Conservation (phyloP, 2,888 invertebrate species). For the Sminthurides aquaticus region DNA sequence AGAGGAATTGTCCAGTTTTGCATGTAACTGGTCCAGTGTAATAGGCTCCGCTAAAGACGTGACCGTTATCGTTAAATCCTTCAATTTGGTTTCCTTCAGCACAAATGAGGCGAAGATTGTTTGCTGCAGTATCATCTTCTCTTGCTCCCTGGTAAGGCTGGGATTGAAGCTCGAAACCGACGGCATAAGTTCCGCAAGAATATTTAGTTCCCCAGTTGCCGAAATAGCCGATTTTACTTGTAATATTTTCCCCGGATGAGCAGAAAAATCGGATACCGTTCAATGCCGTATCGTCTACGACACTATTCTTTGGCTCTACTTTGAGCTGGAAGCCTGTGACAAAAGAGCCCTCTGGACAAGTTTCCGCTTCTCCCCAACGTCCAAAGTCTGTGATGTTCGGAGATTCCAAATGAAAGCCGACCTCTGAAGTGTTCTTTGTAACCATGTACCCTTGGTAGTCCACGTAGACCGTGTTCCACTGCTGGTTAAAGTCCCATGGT, state of each 20-base stretch:
- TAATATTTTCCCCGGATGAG: slow-evolving; percentile 13
- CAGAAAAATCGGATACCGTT: slow-evolving; percentile 32
- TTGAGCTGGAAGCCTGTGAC: slow-evolving; percentile 32
- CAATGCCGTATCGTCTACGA: slow-evolving; percentile 31
- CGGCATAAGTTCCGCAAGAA: slow-evolving; percentile 21
- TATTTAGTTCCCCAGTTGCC: slow-evolving; percentile 13
- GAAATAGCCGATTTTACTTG: slow-evolving; percentile 18
- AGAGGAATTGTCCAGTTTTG: slow-evolving; percentile 23
- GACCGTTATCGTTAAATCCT: slow-evolving; percentile 27
- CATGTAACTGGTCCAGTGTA: slow-evolving; percentile 28
- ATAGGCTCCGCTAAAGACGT: slow-evolving; percentile 15
- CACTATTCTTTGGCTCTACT: slow-evolving; percentile 22
- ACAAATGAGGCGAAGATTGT: slow-evolving; percentile 27
- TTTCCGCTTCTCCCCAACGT: slow-evolving; percentile 15
- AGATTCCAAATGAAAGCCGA: slow-evolving; percentile 21
- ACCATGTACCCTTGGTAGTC: not conserved
- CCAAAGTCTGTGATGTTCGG: slow-evolving; percentile 26
- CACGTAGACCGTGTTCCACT: not conserved
- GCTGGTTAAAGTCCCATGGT: not conserved
- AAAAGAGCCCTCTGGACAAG: slow-evolving; percentile 17
- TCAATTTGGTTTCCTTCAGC: slow-evolving; percentile 25
- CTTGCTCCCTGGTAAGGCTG: slow-evolving; percentile 30
- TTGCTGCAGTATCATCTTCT: slow-evolving; percentile 31
- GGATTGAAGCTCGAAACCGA: slow-evolving; percentile 31
- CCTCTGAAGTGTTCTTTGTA: slow-evolving; percentile 9